These are phyloP conservation scores for Aplocera efformata DNA, from an alignment of 2,888 invertebrate species.

Conservation along the genomic window DNA sequence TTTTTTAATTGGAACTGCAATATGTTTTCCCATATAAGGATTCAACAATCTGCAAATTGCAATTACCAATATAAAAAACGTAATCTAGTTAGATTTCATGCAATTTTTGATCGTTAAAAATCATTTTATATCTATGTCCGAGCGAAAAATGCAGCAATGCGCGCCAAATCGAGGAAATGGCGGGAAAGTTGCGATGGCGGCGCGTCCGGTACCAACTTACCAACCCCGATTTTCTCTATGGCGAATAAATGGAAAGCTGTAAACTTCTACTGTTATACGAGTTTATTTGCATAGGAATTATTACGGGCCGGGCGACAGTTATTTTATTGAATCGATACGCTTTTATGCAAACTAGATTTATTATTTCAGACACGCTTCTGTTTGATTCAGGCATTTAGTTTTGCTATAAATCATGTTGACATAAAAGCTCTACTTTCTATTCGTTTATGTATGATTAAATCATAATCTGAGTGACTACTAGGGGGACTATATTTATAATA, in stretches of 20 bases:
- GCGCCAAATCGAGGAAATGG: slow-evolving; percentile 39
- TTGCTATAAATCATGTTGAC: neutral
- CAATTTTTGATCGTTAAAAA: slow-evolving; percentile 9
- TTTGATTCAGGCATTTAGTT: slow-evolving; percentile 1
- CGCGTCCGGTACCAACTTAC: slow-evolving; percentile 26
- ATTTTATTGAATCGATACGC: slow-evolving; percentile 25
- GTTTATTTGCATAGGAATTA: slow-evolving; percentile 32
- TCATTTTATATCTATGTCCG: slow-evolving; percentile 1
- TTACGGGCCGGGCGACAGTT: slow-evolving; percentile 19
- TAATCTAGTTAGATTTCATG: too few species aligned
- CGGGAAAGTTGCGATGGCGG: slow-evolving; percentile 48
- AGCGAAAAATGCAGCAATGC: slow-evolving; percentile 20
- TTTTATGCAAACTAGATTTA: slow-evolving; percentile 22
- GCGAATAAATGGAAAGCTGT: slow-evolving; percentile 40
- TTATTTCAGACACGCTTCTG: slow-evolving; percentile 20
- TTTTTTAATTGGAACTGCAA: too few species aligned
- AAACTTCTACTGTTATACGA: slow-evolving; percentile 30
- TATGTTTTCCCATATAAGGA: too few species aligned
- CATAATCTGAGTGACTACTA: too few species aligned
- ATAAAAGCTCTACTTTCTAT: neutral
- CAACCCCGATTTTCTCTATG: slow-evolving; percentile 37
- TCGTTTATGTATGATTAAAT: too few species aligned
- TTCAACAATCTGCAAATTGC: too few species aligned
- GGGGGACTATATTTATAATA: too few species aligned
- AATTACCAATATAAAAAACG: too few species aligned